Base-by-base conservation (phyloP, 2,888 invertebrate species). In the Chloroclystis v-ata region DNA sequence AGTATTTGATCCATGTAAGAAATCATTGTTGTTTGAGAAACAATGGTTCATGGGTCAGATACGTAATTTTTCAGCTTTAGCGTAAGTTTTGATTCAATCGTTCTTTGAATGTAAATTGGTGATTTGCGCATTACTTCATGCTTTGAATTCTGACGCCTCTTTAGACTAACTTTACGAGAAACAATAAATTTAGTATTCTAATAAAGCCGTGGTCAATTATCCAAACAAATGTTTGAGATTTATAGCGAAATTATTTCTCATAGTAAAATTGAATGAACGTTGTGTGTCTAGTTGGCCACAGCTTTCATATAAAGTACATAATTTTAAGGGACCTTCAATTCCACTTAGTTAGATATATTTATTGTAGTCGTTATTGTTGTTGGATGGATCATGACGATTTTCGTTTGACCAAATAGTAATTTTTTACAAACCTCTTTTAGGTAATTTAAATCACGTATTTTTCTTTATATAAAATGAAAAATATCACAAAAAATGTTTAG, bases 321-420 rank as follows among this genome's bases (percentile, higher is more conserved):
- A 84, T 86, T 85, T 80, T 86, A 86, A 86, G 87, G 87, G 86
- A 86, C 87, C 86, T 86, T 84, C 76, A 86, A 85, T 86, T 86
- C 86, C 86, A 85, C 74, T 85, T 86, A 86, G 85, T 77, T 86
- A 85, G 83, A 81, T 84, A 81, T 84, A 85, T 82, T 79, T 83
- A 84, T 82, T 84, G 84, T 87, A 86, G 83, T 78, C 60, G 75
- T 77, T 77, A 78, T 76, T 72, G 69, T 78, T 72, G 50, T 76
- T 76, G 77, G 82, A 72, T 79, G 83, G 78, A 82, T 82, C 82
- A 60, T 62, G 67, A 63, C 61, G 73, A 70, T 77, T 81, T 81
- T 81, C 80, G 75, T 76, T 60, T 70, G 86, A 87, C 86, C 86
- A 86, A 86, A 81, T 83, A 82, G 79, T 76, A 81, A 70, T 80